Base-by-base conservation (phyloP, 2,888 invertebrate species). In the Drosophila infuscata region DNA sequence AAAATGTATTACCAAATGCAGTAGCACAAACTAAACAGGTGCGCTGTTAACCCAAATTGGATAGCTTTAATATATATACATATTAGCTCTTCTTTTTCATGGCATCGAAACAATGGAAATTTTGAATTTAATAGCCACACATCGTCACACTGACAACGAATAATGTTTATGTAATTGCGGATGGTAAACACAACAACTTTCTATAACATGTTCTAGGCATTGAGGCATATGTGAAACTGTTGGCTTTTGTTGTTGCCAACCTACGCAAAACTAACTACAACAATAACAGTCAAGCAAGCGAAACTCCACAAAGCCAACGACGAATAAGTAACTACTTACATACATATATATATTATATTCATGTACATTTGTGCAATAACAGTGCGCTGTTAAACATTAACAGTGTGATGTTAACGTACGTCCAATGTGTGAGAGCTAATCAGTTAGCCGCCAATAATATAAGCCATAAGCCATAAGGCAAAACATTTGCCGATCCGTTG, bases 111-210 rank as follows among this genome's bases (percentile, higher is more conserved):
- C 65, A 74, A 75, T 70, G 30, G 43, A 53, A 49, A 53, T 43
- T 59, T 29, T 35, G 32, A 51, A 35, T 51, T 53, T 43, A 46
- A 38, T 41, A 35, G 25, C 33, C 17, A 41, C 62, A 46, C 12
- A 62, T 35, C 35, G 11, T 15, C 51, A 52, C 36, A 20, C 43
- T 20, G 57, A 6, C 53, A 35, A n/a, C 77, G 71, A 64, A 73
- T 80, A 85, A 82, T 85, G 80, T 83, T 83, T 85, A 85, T 83
- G 83, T 80, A 85, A 83, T 81, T 80, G 67, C 68, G 81, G 79
- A 67, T 69, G 77, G 56, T 54, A 43, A 56, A 68, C 53, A 62
- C 62, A 58, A 49, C 56, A 76, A 76, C 77, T 77, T 77, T 77
- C 77, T 61, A 74, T 41, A n/a, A 20, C 46, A 32, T 25, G 49